Base-by-base conservation (phyloP, 2,113 vertebrate genomes). In the Myotis davidii region DNA sequence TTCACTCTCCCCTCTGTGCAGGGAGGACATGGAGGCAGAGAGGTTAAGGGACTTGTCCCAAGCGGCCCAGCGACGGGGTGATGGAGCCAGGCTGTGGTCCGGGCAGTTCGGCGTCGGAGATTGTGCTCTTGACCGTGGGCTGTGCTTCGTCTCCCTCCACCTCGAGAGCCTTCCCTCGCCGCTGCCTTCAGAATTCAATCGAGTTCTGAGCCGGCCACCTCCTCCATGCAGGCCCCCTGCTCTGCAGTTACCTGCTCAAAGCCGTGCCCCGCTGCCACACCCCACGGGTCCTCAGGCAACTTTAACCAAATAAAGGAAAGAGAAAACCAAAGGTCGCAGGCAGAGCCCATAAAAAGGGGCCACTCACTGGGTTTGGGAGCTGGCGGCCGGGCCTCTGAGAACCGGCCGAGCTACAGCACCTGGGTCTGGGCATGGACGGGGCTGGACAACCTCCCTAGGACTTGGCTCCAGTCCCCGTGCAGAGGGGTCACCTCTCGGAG, bases 301-400 rank as follows among this genome's bases (percentile, higher is more conserved):
- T 0, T 13, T 54, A 82, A 59, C 10, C 18, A 18, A 72, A 42
- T 17, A 83, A 21, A 65, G 27, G 34, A 52, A 11, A 9, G 8
- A 34, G 61, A 52, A 48, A 74, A 72, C 34, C 97, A 95, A 96
- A 97, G 96, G 96, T 96, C 96, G 61, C 23, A 2, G 21, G 14
- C 56, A 16, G 8, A 78, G 32, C 48, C 56, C 39, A 88, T 92
- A 82, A 84, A 82, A 84, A 94, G 14, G n/a, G 34, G 59, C 59
- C 59, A 27, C 59, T 11, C 23, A 5, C 65, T 2, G 25, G 29
- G 17, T 20, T 50, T 45, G 13, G 34, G 21, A 85, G 42, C 34
- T 12, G 50, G 7, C 20, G 54, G 52, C 48, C 5, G 0, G 18
- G 32, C 56, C 9, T 42, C 10, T 7, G 13, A 16, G 74, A 4